Base-by-base conservation (phyloP, 1,140 invertebrate species). In the Scaptomyza pallida region DNA sequence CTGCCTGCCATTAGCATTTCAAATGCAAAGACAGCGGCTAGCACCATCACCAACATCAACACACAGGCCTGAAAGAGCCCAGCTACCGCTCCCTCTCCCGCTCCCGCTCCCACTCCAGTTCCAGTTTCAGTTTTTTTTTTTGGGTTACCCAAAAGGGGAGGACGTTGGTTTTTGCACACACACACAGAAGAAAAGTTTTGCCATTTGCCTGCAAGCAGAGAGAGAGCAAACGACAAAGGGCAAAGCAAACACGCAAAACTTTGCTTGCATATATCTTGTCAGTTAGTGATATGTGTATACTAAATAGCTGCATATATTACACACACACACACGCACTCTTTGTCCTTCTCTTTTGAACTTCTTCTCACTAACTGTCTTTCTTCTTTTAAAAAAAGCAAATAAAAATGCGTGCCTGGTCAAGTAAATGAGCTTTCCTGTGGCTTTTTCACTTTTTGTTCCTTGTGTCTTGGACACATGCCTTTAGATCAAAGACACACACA, bases 381-480 rank as follows among this genome's bases (percentile, higher is more conserved):
- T 37, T 4, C 5, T 33, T 21, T 17, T 21, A 17, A 13, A 47
- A 16, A 51, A 10, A 19, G 61, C 68, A 67, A 43, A 43, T 60
- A 67, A 10, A 72, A 48, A 37, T 73, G 71, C 51, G 71, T 73
- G 65, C 40, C 45, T 74, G 78, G 78, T 81, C 78, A 82, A 81
- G 69, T 74, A 70, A 82, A 82, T 82, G 70, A 81, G 78, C 74
- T 81, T 77, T 78, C 62, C 74, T 70, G 57, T 76, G 78, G 57
- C 68, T 76, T 82, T 81, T 77, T 44, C 63, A 77, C 78, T 72
- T 69, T 56, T 8, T 30, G 6, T 30, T 30, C 26, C 8, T 30
- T 30, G 26, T 50, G 35, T 54, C 60, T 40, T 43, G 33, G 30
- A 40, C 59, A 40, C 59, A 37, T 63, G 21, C 56, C 45, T 43